phyloP scores from a whole-genome alignment of 2,797 vertebrate genomes.

The Graptemys geographica region DNA sequence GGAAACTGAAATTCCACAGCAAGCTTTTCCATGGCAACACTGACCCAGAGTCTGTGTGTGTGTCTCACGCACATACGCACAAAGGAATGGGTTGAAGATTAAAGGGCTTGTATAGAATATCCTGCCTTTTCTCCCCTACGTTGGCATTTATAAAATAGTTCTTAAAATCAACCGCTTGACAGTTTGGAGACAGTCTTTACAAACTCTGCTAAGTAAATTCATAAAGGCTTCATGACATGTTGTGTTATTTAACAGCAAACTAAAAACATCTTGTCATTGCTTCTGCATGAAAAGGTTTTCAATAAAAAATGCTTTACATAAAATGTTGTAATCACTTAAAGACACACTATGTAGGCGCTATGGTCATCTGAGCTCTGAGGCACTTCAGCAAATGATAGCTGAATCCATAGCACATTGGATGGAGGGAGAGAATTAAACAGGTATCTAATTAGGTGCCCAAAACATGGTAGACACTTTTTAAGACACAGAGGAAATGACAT shows the following conservation, averaged over 20 bases:
- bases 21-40: conserved; percentile 51
- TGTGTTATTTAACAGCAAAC: conserved; percentile 73
- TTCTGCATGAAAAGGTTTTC: conserved; percentile 67
- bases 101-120: conserved; percentile 48
- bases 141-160: conserved; percentile 31
- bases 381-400: conserved; percentile 64
- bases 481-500: conserved; percentile 50
- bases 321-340: conserved; percentile 64
- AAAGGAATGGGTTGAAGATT: conserved; percentile 48
- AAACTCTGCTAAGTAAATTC: conserved; percentile 60
- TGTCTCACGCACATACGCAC: background rate
- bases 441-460: conserved; percentile 34
- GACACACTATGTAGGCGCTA: conserved; percentile 61
- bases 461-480: background rate
- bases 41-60: conserved; percentile 10
- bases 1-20: conserved; percentile 56
- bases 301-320: conserved; percentile 70
- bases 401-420: conserved; percentile 19
- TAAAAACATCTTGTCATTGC: conserved; percentile 75
- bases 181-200: conserved; percentile 26
- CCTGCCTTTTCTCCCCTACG: conserved; percentile 31
- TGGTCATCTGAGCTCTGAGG: conserved; percentile 64
- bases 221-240: conserved; percentile 65
- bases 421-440: conserved; percentile 38
- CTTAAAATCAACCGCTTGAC: conserved; percentile 34